Base-by-base conservation (phyloP, 1,140 invertebrate species). In the Diplogasteroides magnus region DNA sequence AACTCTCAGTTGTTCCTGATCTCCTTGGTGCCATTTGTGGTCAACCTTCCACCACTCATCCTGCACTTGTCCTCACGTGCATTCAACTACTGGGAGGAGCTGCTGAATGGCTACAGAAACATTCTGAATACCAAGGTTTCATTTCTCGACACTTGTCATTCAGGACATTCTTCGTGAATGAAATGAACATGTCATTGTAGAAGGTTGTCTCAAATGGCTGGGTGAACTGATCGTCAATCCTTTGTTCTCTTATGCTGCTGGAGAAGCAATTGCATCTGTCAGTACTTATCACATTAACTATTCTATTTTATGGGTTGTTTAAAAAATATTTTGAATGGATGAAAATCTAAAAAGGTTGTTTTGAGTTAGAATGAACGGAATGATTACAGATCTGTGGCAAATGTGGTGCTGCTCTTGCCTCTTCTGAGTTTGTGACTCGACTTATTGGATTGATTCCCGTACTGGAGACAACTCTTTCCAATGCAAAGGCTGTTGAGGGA, bases 31-130 rank as follows among this genome's bases (percentile, higher is more conserved):
- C 26, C 91, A 97, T 70, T 84, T 97, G 28, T 89, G 88, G 61
- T 76, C 88, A 95, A 82, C 91, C 92, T 0, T 87, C 89, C 71
- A 88, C 89, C 64, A 90, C 90, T 0, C 94, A 97, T 80, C 87
- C 92, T 61, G 91, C 92, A 13, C 91, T 98, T 0, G 86, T 90
- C 61, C 89, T 91, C 79, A 96, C 94, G 0, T 92, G 91, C 75
- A 88, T 95, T 61, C 86, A 91, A 70, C 85, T 98, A 19, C 85
- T 98, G 31, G 94, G 93, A 2, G 93, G 96, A 85, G 86, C 98
- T 25, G 90, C 91, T 77, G 92, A 97, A 80, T 98, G 95, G 95
- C 90, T 98, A 56, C 90, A 94, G 78, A 88, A 88, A 82, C 92
- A 97, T 86, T 87, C 90, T 0, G 87, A 89, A 69, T 88, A 88